Conservation (phyloP, 2,888 invertebrate species). For the Rhopalosiphum nymphaeae region DNA sequence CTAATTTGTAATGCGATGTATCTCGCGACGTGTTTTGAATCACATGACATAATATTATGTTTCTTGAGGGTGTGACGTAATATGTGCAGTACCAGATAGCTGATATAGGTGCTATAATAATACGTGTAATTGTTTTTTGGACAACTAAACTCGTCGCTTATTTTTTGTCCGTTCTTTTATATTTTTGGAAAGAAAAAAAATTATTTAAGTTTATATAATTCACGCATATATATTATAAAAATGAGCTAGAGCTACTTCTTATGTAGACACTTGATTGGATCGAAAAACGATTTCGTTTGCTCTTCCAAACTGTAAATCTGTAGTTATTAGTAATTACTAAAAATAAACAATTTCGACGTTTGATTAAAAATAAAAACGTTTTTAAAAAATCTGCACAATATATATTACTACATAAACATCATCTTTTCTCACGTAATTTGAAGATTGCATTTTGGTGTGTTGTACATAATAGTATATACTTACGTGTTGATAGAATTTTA, state of each 20-base stretch:
- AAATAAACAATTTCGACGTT: background rate
- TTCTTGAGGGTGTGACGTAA: background rate
- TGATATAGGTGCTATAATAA: background rate
- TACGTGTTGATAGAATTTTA: too few species aligned
- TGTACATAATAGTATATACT: too few species aligned
- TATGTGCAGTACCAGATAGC: background rate
- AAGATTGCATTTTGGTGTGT: too few species aligned
- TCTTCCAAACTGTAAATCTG: background rate
- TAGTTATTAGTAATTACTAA: background rate
- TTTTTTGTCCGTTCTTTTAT: background rate
- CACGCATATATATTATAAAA: too few species aligned
- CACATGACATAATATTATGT: background rate
- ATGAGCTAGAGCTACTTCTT: too few species aligned
- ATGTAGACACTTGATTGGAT: background rate
- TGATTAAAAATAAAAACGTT: background rate
- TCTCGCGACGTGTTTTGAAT: background rate
- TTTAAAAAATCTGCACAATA: background rate
- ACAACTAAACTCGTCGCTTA: background rate
- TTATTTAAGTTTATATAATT: too few species aligned
- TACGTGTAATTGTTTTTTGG: too few species aligned
- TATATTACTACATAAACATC: too few species aligned
- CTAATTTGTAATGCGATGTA: slow-evolving; percentile 5
- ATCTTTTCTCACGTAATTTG: too few species aligned
- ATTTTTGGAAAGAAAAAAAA: too few species aligned
- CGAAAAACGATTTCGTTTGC: background rate